Evolutionary conservation across 2,888 invertebrate species (phyloP).

Genomic region (Ophonus ardosiacus): DNA sequence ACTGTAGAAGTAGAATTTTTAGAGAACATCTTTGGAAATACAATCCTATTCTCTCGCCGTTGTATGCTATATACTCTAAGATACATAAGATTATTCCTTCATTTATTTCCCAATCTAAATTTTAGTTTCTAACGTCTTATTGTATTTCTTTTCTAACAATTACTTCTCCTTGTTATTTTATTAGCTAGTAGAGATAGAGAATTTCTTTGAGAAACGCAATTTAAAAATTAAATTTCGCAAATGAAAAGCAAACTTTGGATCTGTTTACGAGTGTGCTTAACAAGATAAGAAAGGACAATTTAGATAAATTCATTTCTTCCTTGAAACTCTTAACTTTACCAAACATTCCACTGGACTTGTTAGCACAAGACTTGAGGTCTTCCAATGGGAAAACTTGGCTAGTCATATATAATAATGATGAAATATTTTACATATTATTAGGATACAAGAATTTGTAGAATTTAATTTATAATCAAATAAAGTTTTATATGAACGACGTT

Average conservation of each 20-base stretch:
- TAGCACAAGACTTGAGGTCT: not conserved
- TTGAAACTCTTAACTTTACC: not conserved
- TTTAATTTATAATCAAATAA: slow-evolving; percentile 4
- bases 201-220: not conserved
- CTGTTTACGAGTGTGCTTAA: slow-evolving; percentile 1
- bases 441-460: not conserved
- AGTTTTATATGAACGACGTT: not conserved
- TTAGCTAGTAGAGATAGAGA: not conserved
- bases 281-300: not conserved
- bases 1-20: too few species aligned
- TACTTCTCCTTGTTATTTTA: not conserved
- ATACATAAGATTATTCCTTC: too few species aligned
- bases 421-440: slow-evolving; percentile 17
- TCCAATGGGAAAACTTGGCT: not conserved
- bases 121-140: not conserved
- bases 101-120: too few species aligned
- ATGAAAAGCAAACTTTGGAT: slow-evolving; percentile 8
- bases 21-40: too few species aligned
- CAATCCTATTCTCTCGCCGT: too few species aligned
- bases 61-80: too few species aligned
- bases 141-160: not conserved
- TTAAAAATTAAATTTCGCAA: slow-evolving; percentile 20
- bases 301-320: slow-evolving; percentile 8
- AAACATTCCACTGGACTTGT: not conserved
- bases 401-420: slow-evolving; percentile 1